Evolutionary conservation across 1,140 invertebrate species (phyloP).

Genomic region (Plectrocnemia conspersa): DNA sequence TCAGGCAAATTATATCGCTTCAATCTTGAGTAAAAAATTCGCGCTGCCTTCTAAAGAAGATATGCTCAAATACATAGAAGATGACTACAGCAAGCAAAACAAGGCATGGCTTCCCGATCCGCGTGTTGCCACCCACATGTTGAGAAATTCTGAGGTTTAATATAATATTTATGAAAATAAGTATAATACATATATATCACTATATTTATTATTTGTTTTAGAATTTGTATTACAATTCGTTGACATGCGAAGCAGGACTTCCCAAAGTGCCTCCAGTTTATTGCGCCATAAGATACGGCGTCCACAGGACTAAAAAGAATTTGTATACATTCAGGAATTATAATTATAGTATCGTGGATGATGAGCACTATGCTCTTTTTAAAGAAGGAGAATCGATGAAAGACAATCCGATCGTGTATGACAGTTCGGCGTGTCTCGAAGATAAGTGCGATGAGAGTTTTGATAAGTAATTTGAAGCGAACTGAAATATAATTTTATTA

Average conservation of each 20-base stretch:
- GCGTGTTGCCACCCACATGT: constrained; percentile 19
- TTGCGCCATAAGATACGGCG: constrained; percentile 41
- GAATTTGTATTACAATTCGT: constrained; percentile 47
- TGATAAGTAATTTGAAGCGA: no score
- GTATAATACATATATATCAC: neutral
- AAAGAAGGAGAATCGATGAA: no score
- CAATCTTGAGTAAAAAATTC: constrained; percentile 5
- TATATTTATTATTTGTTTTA: constrained; percentile 35
- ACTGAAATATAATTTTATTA: no score
- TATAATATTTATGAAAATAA: no score
- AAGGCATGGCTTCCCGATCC: neutral
- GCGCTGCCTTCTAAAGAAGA: constrained; percentile 25
- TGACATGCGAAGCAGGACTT: constrained; percentile 41
- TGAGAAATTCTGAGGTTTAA: constrained; percentile 24
- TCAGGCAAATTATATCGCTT: no score
- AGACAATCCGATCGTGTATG: no score
- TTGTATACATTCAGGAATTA: constrained; percentile 47
- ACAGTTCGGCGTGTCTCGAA: no score
- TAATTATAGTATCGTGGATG: constrained; percentile 43
- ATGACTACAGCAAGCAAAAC: constrained; percentile 17
- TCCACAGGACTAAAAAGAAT: constrained; percentile 42
- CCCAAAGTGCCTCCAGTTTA: constrained; percentile 45
- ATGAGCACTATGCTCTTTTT: no score
- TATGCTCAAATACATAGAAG: constrained; percentile 16
- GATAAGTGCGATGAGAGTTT: no score